Evolutionary conservation across 2,113 vertebrate genomes (phyloP).

Genomic region (Aplodontia rufa): DNA sequence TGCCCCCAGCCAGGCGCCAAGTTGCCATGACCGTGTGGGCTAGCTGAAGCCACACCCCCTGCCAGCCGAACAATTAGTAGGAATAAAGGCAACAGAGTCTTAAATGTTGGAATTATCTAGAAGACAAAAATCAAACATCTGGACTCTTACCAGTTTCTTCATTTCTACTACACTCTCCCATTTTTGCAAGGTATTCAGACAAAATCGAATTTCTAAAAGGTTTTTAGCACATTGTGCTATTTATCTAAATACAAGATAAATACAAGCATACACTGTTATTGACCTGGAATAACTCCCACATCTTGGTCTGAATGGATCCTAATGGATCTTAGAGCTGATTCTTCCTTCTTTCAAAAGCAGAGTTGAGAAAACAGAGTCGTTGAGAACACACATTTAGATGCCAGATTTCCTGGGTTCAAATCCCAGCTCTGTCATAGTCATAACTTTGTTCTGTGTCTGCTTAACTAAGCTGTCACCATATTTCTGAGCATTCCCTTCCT

Average conservation of each 20-base stretch:
- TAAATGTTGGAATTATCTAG: not conserved
- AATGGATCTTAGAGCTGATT: not conserved
- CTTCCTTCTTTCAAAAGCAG: not conserved
- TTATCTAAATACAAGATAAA: not conserved
- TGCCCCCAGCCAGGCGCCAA: no score
- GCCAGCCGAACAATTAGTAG: no score
- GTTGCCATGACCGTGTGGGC: no score
- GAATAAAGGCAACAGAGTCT: slow-evolving; percentile 60
- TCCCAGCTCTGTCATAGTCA: not conserved
- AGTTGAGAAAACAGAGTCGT: not conserved
- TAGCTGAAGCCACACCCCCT: no score
- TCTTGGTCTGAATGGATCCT: not conserved
- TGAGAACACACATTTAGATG: not conserved
- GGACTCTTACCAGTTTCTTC: not conserved
- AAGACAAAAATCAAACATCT: not conserved
- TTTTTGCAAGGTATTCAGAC: not conserved
- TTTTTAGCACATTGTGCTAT: not conserved
- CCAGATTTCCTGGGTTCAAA: not conserved
- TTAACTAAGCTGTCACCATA: not conserved
- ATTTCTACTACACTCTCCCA: not conserved
- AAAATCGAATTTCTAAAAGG: not conserved
- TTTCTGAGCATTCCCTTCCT: not conserved
- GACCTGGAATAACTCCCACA: not conserved
- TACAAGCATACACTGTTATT: not conserved
- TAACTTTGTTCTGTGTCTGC: not conserved